Evolutionary conservation across 2,797 vertebrate species (phyloP), one percentile per base, ranked within the genome.

Genomic region (Stomatorhinus walkeri): DNA sequence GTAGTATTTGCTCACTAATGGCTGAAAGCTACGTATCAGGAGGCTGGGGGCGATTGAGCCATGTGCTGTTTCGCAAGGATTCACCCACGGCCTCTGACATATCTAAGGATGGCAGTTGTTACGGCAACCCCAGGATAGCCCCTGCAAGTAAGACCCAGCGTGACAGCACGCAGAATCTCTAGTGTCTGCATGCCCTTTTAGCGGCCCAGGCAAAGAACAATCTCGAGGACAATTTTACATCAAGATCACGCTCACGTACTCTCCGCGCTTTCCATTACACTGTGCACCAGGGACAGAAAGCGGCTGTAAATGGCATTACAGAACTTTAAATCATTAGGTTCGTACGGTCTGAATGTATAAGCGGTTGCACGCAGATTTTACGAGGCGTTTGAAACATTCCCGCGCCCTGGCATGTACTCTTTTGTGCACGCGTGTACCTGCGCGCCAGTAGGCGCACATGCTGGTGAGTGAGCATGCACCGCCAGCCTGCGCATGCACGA

Each of bases 401-500:
- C 56, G 59, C 4, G 19, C 10, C 28, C 48, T 19, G 12, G 16
- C 14, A 59, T 10, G 52, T 19, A 51, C 19, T 2, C 3, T 24
- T 76, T 87, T 12, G 40, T 83, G 79, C n/a, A 43, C 19, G 48
- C 24, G 36, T 88, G 61, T n/a, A 24, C 86, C 59, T 68, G 89
- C 86, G 36, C 81, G 87, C 83, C 43, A 72, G 87, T 87, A 51
- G n/a, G 76, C 64, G 28, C 12, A 36, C 28, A 12, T 72, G 32
- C 64, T 6, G 3, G 64, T 5, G 64, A 72, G 28, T 32, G 28
- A 6, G 36, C 28, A n/a, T n/a, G n/a, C n/a, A 12, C 64, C 61
- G 81, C 91, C 89, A 89, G 90, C 28, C 86, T 90, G 68, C 48
- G 87, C 87, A 91, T 90, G 87, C 92, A 89, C 87, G 90, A 14